phyloP scores from a whole-genome alignment of 1,140 invertebrate species.

The Vollenhovia emeryi region DNA sequence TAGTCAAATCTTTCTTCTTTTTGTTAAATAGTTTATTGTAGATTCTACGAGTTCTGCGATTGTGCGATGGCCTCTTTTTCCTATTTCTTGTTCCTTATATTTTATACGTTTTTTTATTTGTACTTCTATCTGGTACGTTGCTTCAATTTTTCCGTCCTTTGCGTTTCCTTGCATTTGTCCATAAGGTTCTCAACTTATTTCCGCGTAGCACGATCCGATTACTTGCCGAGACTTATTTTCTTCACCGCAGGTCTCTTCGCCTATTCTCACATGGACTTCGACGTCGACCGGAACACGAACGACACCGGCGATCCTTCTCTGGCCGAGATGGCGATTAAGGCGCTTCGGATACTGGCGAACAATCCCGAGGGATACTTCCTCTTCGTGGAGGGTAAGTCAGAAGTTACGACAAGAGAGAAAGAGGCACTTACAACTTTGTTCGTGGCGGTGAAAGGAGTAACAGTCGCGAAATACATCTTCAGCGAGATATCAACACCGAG shows the following conservation, averaged over 20 bases:
- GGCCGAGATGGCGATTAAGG: conserved; percentile 93
- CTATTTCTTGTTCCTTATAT: not conserved
- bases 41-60: not conserved
- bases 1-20: not conserved
- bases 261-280: conserved; percentile 87
- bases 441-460: conserved; percentile 1
- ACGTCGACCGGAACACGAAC: conserved; percentile 86
- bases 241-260: conserved; percentile 85
- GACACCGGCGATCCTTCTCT: conserved; percentile 91
- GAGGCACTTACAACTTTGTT: conserved; percentile 46
- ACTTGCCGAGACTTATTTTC: conserved; percentile 10
- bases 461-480: conserved; percentile 32
- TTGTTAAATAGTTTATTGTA: not conserved
- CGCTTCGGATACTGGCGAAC: conserved; percentile 91
- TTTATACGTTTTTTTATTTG: not conserved
- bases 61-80: not conserved
- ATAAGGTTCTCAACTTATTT: conserved; percentile 3
- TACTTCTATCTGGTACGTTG: not conserved
- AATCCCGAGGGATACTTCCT: conserved; percentile 94
- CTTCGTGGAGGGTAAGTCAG: conserved; percentile 93
- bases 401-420: conserved; percentile 29
- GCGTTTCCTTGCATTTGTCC: not conserved
- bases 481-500: not conserved
- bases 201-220: conserved; percentile 22
- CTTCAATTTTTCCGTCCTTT: not conserved